phyloP scores from a whole-genome alignment of 2,113 vertebrate species.

The Eira barbara region DNA sequence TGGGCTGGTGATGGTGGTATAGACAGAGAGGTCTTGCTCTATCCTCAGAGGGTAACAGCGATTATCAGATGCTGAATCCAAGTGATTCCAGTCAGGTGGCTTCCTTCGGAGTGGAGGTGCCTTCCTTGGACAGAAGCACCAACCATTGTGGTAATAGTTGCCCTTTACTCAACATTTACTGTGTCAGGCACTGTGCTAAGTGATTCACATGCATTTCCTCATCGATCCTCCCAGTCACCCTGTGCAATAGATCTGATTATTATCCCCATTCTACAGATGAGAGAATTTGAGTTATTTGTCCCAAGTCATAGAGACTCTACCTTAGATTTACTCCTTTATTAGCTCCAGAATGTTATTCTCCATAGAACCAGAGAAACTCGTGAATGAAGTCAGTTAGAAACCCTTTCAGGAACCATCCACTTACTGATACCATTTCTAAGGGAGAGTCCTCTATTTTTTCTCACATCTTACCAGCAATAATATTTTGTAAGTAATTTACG shows the following conservation, averaged over 20 bases:
- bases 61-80: not conserved
- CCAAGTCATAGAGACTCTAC: not conserved
- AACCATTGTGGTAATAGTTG: accelerated
- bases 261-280: not conserved
- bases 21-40: not conserved
- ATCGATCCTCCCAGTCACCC: not conserved
- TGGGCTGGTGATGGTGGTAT: not conserved
- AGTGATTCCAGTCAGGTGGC: not conserved
- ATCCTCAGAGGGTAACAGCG: not conserved
- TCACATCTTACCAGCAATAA: not conserved
- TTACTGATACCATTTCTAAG: not conserved
- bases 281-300: not conserved
- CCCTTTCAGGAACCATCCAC: not conserved
- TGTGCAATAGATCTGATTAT: not conserved
- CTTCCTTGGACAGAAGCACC: not conserved
- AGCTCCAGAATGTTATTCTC: not conserved
- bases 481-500: not conserved
- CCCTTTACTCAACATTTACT: not conserved
- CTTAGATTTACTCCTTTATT: not conserved
- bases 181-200: not conserved
- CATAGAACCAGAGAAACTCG: not conserved
- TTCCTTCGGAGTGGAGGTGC: not conserved
- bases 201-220: not conserved
- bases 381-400: not conserved
- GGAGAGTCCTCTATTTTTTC: not conserved